Conservation (phyloP, 2,797 vertebrate species). For the Cuculus canorus region DNA sequence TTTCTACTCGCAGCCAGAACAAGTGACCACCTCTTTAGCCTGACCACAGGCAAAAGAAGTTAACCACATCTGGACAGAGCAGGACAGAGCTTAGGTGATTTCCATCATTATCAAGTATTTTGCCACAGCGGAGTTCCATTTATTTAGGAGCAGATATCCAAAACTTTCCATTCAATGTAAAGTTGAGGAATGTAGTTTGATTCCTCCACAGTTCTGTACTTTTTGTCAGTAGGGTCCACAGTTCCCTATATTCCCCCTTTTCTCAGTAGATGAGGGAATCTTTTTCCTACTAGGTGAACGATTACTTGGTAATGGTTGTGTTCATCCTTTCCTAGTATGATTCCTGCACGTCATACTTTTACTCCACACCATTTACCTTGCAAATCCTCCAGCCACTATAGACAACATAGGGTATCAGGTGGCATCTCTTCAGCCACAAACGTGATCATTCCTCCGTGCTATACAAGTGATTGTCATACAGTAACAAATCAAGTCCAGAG, state of each 20-base stretch:
- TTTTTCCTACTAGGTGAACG: neutral
- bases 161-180: neutral
- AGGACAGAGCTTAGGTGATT: neutral
- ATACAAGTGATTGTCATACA: neutral
- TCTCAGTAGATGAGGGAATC: neutral
- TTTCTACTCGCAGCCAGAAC: slow-evolving; percentile 37
- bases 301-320: accelerated
- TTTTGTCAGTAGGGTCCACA: neutral
- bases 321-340: neutral
- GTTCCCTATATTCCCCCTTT: neutral
- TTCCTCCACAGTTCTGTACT: neutral
- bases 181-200: accelerated
- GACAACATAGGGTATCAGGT: neutral
- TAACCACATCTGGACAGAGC: neutral
- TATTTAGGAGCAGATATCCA: neutral
- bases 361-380: neutral
- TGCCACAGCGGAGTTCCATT: neutral
- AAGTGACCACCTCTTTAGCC: slow-evolving; percentile 28
- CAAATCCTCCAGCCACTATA: neutral
- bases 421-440: neutral
- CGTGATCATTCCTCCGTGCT: neutral
- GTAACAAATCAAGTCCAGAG: neutral
- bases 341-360: neutral
- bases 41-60: neutral
- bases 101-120: neutral